phyloP scores from a whole-genome alignment of 2,888 invertebrate genomes.

The Dryobota labecula region DNA sequence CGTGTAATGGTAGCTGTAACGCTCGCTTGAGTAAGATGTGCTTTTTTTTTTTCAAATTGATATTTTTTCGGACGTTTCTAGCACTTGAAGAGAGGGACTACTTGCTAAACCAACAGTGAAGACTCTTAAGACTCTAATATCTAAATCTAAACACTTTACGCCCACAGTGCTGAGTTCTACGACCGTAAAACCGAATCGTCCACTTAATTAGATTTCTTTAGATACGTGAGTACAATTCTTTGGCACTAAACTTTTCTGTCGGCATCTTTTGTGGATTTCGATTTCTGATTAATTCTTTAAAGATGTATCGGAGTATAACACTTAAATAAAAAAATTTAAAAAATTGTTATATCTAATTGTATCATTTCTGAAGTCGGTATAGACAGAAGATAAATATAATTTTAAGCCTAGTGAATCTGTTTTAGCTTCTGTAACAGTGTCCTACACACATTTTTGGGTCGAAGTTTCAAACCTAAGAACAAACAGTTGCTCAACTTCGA shows the following conservation, averaged over 20 bases:
- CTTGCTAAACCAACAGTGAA: not conserved
- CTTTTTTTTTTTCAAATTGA: conserved; percentile 34
- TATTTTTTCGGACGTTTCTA: not conserved
- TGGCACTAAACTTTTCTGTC: conserved; percentile 7
- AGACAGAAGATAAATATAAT: not conserved
- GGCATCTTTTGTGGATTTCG: not conserved
- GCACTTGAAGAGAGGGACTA: not conserved
- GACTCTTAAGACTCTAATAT: conserved; percentile 12
- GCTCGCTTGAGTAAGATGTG: conserved; percentile 11
- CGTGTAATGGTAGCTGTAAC: not conserved
- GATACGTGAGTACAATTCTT: conserved; percentile 23
- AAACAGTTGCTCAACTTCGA: conserved; percentile 47
- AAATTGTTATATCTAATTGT: too few relatives aligned
- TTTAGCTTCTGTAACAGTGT: conserved; percentile 13
- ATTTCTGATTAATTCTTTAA: not conserved
- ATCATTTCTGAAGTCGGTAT: not conserved
- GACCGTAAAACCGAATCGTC: conserved; percentile 30
- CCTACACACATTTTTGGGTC: conserved; percentile 47
- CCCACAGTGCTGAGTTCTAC: conserved; percentile 41
- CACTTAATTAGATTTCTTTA: conserved; percentile 46
- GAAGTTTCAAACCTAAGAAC: conserved; percentile 37
- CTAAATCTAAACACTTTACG: conserved; percentile 27
- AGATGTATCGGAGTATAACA: not conserved
- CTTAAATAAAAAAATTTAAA: not conserved
- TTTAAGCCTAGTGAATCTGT: not conserved